These are phyloP conservation scores for Pardalotus punctatus DNA, from an alignment of 2,113 vertebrate genomes.

Conservation along the genomic window DNA sequence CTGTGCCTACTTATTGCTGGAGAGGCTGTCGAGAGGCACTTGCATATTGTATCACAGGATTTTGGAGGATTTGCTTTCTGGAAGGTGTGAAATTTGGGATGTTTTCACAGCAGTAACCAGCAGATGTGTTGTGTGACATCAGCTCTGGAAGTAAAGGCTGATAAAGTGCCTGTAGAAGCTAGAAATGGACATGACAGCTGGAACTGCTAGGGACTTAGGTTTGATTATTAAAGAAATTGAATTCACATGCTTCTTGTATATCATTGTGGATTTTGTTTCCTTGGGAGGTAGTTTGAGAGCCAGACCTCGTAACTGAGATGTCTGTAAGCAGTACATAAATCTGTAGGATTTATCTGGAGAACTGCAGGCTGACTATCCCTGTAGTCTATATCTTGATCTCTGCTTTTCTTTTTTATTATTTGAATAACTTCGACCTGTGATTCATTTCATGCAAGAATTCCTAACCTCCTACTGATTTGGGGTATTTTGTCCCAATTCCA, in stretches of 20 bases:
- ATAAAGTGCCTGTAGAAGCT: background rate
- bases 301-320: background rate
- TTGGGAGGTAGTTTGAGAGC: background rate
- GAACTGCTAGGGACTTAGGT: background rate
- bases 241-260: background rate
- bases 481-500: constrained; percentile 1
- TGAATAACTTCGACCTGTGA: background rate
- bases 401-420: background rate
- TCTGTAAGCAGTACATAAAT: constrained; percentile 23
- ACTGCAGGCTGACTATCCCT: background rate
- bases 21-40: background rate
- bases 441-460: background rate
- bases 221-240: background rate
- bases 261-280: background rate
- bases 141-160: background rate
- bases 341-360: background rate
- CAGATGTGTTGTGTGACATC: background rate
- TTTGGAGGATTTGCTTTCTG: background rate
- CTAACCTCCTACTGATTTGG: background rate
- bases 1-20: background rate
- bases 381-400: background rate
- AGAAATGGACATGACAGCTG: background rate
- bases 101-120: background rate
- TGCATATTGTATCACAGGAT: background rate
- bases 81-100: background rate